These are phyloP conservation scores for Acestrorhynchus altus DNA, from an alignment of 2,797 vertebrate genomes.

Conservation along the genomic window DNA sequence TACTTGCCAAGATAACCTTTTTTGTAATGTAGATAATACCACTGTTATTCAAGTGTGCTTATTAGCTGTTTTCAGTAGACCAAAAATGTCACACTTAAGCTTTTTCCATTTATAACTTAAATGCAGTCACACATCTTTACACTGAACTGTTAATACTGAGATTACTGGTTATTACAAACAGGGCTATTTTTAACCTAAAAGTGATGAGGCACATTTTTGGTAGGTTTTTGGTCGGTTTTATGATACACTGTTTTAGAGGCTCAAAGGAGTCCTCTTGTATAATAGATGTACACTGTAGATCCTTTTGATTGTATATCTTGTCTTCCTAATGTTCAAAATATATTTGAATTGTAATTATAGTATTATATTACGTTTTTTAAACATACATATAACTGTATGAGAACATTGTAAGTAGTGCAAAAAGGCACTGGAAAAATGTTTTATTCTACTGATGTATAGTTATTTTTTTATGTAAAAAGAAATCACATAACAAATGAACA, in stretches of 20 bases:
- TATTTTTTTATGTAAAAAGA: slow-evolving; percentile 67
- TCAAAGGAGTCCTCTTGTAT: slow-evolving; percentile 69
- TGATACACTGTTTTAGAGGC: slow-evolving; percentile 65
- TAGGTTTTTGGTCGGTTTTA: slow-evolving; percentile 58
- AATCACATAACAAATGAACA: slow-evolving; percentile 61
- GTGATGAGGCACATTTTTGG: slow-evolving; percentile 61
- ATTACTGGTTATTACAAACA: slow-evolving; percentile 61
- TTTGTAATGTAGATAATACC: slow-evolving; percentile 53
- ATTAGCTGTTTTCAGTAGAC: neutral
- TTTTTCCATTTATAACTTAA: neutral
- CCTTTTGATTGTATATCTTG: slow-evolving; percentile 79
- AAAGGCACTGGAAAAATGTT: slow-evolving; percentile 56
- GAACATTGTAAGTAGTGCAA: slow-evolving; percentile 38
- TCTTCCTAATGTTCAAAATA: slow-evolving; percentile 73
- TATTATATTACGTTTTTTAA: slow-evolving; percentile 80
- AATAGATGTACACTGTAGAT: slow-evolving; percentile 74
- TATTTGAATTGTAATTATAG: slow-evolving; percentile 87
- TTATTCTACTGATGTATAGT: slow-evolving; percentile 54
- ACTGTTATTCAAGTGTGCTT: slow-evolving; percentile 33
- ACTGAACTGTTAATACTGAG: neutral
- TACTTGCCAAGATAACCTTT: neutral
- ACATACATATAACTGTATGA: slow-evolving; percentile 34
- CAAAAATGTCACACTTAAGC: slow-evolving; percentile 34
- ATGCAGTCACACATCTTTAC: slow-evolving; percentile 48
- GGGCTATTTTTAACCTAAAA: neutral